phyloP scores from a whole-genome alignment of 23 tunicate species.

The Aplidium turbinatum region DNA sequence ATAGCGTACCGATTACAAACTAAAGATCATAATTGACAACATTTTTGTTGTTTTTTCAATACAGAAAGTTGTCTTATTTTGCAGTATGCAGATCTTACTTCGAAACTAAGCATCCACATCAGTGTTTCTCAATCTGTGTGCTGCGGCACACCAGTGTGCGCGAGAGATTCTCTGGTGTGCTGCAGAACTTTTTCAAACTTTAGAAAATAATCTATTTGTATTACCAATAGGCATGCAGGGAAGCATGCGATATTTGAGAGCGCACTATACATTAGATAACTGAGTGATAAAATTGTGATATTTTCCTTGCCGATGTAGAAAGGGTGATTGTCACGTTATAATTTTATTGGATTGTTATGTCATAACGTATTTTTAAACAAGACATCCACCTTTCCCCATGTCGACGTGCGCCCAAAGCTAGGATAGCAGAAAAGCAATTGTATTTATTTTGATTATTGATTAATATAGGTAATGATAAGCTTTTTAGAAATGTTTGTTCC shows the following conservation, averaged over 20 bases:
- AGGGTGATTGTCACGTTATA: too few species aligned
- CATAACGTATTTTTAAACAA: neutral
- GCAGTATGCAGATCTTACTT: too few species aligned
- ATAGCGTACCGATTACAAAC: too few species aligned
- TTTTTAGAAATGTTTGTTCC: neutral
- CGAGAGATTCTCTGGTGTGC: slow-evolving; percentile 1
- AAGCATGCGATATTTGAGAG: neutral
- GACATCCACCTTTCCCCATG: neutral
- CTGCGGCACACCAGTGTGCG: too few species aligned
- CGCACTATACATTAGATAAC: neutral
- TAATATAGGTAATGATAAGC: slow-evolving; percentile 1
- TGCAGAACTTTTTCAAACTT: too few species aligned
- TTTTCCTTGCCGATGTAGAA: slow-evolving; percentile 1
- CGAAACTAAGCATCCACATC: too few species aligned
- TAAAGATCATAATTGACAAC: too few species aligned
- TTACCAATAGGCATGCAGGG: slow-evolving; percentile 1
- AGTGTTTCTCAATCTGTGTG: slow-evolving; percentile 2
- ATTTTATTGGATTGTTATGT: neutral
- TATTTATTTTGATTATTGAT: neutral
- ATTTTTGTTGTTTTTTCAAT: too few species aligned
- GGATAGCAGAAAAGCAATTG: neutral
- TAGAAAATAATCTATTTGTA: neutral
- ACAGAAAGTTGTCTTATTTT: too few species aligned
- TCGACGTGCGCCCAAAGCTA: neutral
- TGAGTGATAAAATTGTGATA: neutral